Conservation (phyloP, 2,797 vertebrate species). For the Alosa sapidissima region DNA sequence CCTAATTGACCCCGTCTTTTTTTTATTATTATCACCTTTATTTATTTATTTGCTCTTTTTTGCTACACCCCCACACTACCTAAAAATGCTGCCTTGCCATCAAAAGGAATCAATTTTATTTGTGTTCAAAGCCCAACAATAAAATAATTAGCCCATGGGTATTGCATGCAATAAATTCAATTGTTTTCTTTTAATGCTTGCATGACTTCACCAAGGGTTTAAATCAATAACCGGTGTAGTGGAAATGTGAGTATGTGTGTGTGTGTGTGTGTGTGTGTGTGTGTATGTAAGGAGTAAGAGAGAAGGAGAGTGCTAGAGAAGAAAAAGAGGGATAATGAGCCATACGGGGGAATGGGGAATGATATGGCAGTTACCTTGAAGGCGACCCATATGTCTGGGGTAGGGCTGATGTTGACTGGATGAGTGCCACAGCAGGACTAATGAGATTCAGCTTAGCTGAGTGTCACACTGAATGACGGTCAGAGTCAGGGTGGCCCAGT, state of each 20-base stretch:
- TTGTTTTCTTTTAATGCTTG: constrained; percentile 37
- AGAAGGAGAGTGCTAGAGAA: neutral
- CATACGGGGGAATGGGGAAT: constrained; percentile 48
- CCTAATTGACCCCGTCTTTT: neutral
- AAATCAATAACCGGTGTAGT: constrained; percentile 17
- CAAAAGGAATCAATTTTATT: constrained; percentile 40
- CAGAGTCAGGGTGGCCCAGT: constrained; percentile 71
- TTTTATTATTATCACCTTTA: neutral
- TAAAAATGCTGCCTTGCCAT: constrained; percentile 35
- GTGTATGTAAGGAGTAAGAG: neutral
- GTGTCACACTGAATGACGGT: constrained; percentile 76
- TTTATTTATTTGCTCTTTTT: neutral
- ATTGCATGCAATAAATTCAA: constrained; percentile 36
- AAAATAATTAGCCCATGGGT: constrained; percentile 43
- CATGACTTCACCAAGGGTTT: constrained; percentile 34
- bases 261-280: neutral
- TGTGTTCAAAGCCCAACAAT: constrained; percentile 25
- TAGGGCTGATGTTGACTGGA: constrained; percentile 72
- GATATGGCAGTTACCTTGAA: constrained; percentile 71
- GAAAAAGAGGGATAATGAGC: constrained; percentile 55
- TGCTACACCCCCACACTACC: neutral
- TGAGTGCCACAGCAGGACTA: constrained; percentile 77
- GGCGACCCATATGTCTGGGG: constrained; percentile 73
- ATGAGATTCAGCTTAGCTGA: constrained; percentile 79
- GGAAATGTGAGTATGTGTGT: constrained; percentile 15